phyloP scores from a whole-genome alignment of 2,888 invertebrate species.

The Strigamia crassipes region DNA sequence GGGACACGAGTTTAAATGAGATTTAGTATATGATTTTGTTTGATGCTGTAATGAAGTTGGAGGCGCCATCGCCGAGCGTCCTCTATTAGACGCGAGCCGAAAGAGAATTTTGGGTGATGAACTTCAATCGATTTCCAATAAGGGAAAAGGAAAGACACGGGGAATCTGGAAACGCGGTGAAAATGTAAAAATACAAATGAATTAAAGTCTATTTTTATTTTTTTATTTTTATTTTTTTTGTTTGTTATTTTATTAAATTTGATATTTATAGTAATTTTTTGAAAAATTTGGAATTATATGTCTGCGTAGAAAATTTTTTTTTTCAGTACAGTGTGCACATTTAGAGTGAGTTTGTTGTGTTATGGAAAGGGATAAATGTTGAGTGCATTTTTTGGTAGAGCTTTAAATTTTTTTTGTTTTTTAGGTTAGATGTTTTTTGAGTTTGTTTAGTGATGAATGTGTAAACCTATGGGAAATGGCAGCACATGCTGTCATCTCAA shows the following conservation, averaged over 20 bases:
- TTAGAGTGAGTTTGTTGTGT: too few species aligned
- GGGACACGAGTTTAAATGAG: neutral
- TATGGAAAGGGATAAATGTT: too few species aligned
- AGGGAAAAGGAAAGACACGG: neutral
- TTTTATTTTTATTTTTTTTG: neutral
- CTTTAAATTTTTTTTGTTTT: neutral
- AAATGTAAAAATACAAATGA: neutral
- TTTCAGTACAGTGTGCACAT: too few species aligned
- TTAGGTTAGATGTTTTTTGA: neutral
- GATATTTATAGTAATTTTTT: too few species aligned
- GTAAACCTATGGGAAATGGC: slow-evolving; percentile 13
- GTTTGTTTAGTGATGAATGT: neutral
- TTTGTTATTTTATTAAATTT: neutral
- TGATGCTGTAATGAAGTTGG: slow-evolving; percentile 11
- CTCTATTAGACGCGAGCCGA: neutral
- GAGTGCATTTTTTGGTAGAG: neutral
- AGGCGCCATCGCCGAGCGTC: slow-evolving; percentile 13
- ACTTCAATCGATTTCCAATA: slow-evolving; percentile 20
- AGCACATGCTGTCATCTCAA: slow-evolving; percentile 11
- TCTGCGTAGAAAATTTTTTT: too few species aligned
- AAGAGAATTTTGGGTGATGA: slow-evolving; percentile 11
- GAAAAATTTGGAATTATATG: too few species aligned
- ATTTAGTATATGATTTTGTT: neutral
- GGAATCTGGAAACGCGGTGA: neutral
- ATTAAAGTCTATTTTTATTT: neutral